Evolutionary conservation across 1,140 invertebrate genomes (phyloP).

Genomic region (Vanessa atalanta): DNA sequence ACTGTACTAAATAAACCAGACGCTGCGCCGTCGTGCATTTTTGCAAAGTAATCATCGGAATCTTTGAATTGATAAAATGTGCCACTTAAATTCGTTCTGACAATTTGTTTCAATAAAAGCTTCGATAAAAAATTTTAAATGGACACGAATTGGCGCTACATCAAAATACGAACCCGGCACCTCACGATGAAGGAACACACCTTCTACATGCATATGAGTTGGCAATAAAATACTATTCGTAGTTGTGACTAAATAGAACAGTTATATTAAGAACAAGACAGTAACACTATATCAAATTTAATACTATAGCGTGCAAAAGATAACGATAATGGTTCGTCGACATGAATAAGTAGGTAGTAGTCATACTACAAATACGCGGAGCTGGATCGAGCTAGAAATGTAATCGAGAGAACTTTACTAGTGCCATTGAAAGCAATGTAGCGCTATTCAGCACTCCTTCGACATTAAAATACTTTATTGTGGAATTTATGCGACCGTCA

Average conservation of each 20-base stretch:
- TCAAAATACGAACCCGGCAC: conserved; percentile 23
- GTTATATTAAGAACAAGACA: conserved; percentile 58
- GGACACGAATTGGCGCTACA: conserved; percentile 23
- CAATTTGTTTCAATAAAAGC: conserved; percentile 20
- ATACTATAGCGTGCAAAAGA: conserved; percentile 51
- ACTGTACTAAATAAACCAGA: neutral
- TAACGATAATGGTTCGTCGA: conserved; percentile 68
- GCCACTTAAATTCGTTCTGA: conserved; percentile 15
- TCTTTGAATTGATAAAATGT: conserved; percentile 15
- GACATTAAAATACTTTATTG: conserved; percentile 11
- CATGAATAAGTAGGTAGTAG: conserved; percentile 47
- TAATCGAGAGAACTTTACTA: conserved; percentile 27
- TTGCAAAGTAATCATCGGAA: conserved; percentile 8
- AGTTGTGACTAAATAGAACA: conserved; percentile 51
- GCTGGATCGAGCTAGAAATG: conserved; percentile 35
- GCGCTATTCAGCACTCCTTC: conserved; percentile 18
- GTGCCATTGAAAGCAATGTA: conserved; percentile 17
- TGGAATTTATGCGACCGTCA: conserved; percentile 2
- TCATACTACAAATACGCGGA: conserved; percentile 42
- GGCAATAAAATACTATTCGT: conserved; percentile 39
- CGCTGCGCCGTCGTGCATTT: neutral
- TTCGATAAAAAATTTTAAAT: conserved; percentile 14
- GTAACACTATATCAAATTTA: conserved; percentile 53
- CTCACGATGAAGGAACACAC: conserved; percentile 26
- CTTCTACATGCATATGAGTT: conserved; percentile 32